These are phyloP conservation scores for Nothocercus nigrocapillus DNA, from an alignment of 2,113 vertebrate species.

Conservation along the genomic window DNA sequence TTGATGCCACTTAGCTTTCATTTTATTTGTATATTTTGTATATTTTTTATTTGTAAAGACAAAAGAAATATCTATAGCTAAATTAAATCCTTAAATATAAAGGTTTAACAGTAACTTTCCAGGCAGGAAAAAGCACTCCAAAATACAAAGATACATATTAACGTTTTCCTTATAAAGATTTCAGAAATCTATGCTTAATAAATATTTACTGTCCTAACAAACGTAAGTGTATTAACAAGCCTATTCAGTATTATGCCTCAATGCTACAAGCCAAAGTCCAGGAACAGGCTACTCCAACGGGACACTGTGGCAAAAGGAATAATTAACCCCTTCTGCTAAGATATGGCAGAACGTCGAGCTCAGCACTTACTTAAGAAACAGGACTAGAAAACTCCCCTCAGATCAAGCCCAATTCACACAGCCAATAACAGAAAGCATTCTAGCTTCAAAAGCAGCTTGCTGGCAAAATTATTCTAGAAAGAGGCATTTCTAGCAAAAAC, in stretches of 20 bases:
- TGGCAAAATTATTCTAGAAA: neutral
- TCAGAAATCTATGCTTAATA: neutral
- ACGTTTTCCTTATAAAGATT: neutral
- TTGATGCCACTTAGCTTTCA: neutral
- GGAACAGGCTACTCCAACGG: neutral
- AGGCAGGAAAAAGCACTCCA: neutral
- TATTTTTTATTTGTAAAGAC: neutral
- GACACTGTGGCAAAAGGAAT: neutral
- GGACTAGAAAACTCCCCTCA: neutral
- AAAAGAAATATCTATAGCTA: neutral
- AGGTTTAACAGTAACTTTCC: neutral
- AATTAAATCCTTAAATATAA: neutral
- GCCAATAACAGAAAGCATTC: neutral
- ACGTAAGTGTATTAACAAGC: neutral
- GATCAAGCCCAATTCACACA: neutral
- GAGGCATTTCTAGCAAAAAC: neutral
- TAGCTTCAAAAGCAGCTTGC: neutral
- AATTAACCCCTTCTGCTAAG: neutral
- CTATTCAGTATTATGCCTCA: neutral
- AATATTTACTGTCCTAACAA: neutral
- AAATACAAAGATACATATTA: neutral
- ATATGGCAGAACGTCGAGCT: accelerated
- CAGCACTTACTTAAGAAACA: neutral
- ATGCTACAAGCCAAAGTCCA: neutral
- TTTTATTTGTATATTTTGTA: neutral